Evolutionary conservation across 2,888 invertebrate genomes (phyloP).

Genomic region (Cyclophora punctaria): DNA sequence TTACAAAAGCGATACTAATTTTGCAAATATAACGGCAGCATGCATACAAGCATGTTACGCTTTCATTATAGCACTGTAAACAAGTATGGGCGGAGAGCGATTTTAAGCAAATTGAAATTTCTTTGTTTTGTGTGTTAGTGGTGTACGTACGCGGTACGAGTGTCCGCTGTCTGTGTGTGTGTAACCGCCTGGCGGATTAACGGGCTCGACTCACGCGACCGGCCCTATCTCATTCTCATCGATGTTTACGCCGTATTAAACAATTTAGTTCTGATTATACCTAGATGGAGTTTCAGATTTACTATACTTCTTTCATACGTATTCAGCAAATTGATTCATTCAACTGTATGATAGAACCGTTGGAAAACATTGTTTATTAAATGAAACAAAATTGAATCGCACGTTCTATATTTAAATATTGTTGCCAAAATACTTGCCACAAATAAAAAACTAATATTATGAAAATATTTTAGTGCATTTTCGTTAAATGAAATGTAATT

Average conservation of each 20-base stretch:
- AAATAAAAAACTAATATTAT: too few relatives aligned
- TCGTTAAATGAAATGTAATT: conserved; percentile 1
- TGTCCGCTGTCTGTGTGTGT: conserved; percentile 21
- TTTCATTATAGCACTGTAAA: conserved; percentile 33
- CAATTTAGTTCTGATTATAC: conserved; percentile 67
- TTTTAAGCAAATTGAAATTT: conserved; percentile 60
- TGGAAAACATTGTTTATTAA: too few relatives aligned
- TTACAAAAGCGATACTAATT: conserved; percentile 15
- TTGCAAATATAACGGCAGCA: conserved; percentile 14
- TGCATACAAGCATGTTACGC: conserved; percentile 26
- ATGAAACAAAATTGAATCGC: too few relatives aligned
- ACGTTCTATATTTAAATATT: too few relatives aligned
- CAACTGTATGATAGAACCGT: too few relatives aligned
- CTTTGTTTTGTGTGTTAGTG: conserved; percentile 42
- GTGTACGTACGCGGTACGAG: conserved; percentile 14
- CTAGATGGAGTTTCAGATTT: conserved; percentile 4
- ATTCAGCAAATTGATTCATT: too few relatives aligned
- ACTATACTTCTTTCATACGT: too few relatives aligned
- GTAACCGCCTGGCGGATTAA: conserved; percentile 46
- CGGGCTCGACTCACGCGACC: conserved; percentile 54
- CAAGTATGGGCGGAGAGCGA: conserved; percentile 29
- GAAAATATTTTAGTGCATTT: too few relatives aligned
- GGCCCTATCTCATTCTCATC: conserved; percentile 57
- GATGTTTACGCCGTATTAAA: conserved; percentile 67
- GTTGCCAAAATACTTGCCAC: too few relatives aligned